These are phyloP conservation scores for Drosophila lini DNA, from an alignment of 1,140 invertebrate genomes.

Conservation along the genomic window DNA sequence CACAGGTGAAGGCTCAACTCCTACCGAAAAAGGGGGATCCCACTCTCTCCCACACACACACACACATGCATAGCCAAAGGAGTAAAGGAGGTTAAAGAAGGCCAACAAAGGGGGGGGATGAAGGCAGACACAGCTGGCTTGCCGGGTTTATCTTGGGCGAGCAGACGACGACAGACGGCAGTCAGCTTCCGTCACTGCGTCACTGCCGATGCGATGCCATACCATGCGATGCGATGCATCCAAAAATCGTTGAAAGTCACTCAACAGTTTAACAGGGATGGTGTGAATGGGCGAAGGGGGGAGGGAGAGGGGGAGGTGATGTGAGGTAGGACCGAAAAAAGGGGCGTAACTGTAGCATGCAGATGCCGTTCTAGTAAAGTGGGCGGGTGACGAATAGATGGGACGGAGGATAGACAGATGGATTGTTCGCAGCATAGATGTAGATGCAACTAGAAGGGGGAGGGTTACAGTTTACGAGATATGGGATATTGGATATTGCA, in stretches of 20 bases:
- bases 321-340: not conserved
- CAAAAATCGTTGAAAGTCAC: constrained; percentile 80
- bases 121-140: constrained; percentile 30
- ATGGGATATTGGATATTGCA: not conserved
- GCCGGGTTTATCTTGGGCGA: constrained; percentile 62
- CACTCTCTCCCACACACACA: constrained; percentile 1
- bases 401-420: constrained; percentile 28
- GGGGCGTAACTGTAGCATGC: constrained; percentile 15
- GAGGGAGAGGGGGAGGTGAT: too few relatives aligned
- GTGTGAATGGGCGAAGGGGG: not conserved
- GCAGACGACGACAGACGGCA: constrained; percentile 45
- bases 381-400: constrained; percentile 32
- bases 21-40: not conserved
- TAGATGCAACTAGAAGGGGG: not conserved
- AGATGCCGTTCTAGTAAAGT: constrained; percentile 22
- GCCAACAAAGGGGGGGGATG: not conserved
- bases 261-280: constrained; percentile 74
- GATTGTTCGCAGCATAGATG: constrained; percentile 19
- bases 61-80: not conserved
- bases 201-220: constrained; percentile 34
- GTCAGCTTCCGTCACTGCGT: constrained; percentile 60
- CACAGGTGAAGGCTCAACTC: constrained; percentile 27
- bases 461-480: not conserved
- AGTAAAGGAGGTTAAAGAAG: not conserved
- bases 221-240: constrained; percentile 45